phyloP scores from a whole-genome alignment of 37 sponge, comb jelly and placozoan genomes.

The Diacarnus erythraeanus region DNA sequence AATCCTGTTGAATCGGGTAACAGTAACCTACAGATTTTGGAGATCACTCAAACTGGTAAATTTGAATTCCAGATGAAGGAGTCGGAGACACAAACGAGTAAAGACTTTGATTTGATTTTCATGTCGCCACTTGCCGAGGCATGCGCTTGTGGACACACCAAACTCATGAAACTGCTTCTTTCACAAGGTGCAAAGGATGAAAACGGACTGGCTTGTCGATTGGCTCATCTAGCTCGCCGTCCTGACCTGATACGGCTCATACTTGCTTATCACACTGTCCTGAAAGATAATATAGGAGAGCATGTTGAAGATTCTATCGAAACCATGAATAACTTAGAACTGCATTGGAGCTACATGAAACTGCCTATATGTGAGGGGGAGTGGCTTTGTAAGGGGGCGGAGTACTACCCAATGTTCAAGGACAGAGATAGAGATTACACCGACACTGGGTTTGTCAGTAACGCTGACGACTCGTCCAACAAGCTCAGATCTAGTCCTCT shows the following conservation, averaged over 20 bases:
- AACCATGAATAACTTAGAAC: neutral
- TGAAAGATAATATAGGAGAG: neutral
- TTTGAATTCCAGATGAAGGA: slow-evolving; percentile 13
- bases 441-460: slow-evolving; percentile 5
- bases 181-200: slow-evolving; percentile 44
- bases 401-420: slow-evolving; percentile 16
- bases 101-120: slow-evolving; percentile 23
- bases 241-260: slow-evolving; percentile 25
- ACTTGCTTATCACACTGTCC: slow-evolving; percentile 28
- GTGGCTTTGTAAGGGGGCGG: slow-evolving; percentile 28
- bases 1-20: neutral
- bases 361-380: slow-evolving; percentile 13
- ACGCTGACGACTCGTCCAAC: neutral
- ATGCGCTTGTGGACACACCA: slow-evolving; percentile 19
- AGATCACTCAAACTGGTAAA: neutral
- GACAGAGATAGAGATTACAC: neutral
- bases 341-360: slow-evolving; percentile 49
- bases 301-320: neutral
- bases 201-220: slow-evolving; percentile 34
- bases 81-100: neutral
- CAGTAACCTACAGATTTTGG: neutral
- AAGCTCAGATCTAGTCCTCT: neutral
- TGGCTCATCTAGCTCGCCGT: slow-evolving; percentile 23
- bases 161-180: slow-evolving; percentile 29
- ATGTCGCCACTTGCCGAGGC: slow-evolving; percentile 73